phyloP scores from a whole-genome alignment of 1,140 invertebrate species.

The Drosophila miranda region DNA sequence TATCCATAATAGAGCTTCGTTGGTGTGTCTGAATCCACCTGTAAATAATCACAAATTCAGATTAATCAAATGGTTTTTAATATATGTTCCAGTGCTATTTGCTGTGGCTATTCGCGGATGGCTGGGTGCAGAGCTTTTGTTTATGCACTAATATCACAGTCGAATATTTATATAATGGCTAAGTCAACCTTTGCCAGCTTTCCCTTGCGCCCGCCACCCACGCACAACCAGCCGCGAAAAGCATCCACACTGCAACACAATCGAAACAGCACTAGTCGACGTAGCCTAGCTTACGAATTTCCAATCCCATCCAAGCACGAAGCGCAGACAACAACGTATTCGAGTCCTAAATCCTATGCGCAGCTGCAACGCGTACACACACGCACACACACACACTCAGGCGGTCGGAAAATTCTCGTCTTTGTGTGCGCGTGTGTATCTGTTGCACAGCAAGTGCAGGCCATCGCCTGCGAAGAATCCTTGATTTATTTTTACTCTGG shows the following conservation, averaged over 20 bases:
- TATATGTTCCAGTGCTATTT: slow-evolving; percentile 15
- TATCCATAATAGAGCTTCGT: neutral
- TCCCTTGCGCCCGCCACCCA: slow-evolving; percentile 33
- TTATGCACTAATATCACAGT: neutral
- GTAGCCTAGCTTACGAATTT: slow-evolving; percentile 55
- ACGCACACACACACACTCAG: slow-evolving; percentile 21
- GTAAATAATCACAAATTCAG: slow-evolving; percentile 9
- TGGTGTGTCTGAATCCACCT: slow-evolving; percentile 3
- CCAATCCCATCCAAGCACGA: slow-evolving; percentile 45
- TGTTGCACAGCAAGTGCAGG: slow-evolving; percentile 75
- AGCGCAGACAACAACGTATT: slow-evolving; percentile 19
- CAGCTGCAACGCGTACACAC: slow-evolving; percentile 56
- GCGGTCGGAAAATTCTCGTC: slow-evolving; percentile 29
- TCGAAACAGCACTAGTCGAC: slow-evolving; percentile 65
- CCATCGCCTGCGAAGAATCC: slow-evolving; percentile 64
- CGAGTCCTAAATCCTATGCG: slow-evolving; percentile 62
- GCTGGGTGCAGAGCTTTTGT: slow-evolving; percentile 2
- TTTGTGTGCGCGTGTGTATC: slow-evolving; percentile 56
- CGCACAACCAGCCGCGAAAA: slow-evolving; percentile 53
- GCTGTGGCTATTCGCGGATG: slow-evolving; percentile 2
- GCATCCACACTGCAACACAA: slow-evolving; percentile 70
- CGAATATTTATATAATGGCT: slow-evolving; percentile 20
- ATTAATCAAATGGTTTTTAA: slow-evolving; percentile 17
- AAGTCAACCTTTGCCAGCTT: slow-evolving; percentile 14
- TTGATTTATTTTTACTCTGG: slow-evolving; percentile 75